A percentile compares a stretch with the other conserved stretches of the same genome.
These are phyloP conservation scores for Daboia siamensis DNA, from an alignment of 2,113 vertebrate genomes.

Conservation along the genomic window DNA sequence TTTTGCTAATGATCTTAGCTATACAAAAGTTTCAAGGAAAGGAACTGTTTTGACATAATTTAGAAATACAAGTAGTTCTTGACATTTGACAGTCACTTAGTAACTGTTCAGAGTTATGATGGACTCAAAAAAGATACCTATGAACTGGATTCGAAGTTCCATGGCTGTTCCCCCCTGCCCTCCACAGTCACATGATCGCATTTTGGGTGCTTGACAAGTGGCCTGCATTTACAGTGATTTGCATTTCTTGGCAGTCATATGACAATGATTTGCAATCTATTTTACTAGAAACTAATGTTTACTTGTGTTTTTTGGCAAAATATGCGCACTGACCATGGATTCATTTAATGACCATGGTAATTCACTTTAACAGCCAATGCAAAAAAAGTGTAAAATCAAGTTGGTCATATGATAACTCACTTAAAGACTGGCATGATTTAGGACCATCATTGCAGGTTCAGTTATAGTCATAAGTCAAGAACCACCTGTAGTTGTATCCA, in stretches of 20 bases:
- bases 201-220: not conserved
- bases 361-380: not conserved
- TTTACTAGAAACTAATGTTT: not conserved
- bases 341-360: not conserved
- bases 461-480: not conserved
- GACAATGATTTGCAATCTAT: not conserved
- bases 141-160: not conserved
- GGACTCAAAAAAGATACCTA: not conserved
- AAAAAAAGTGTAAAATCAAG: not conserved
- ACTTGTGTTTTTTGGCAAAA: not conserved
- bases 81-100: not conserved
- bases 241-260: not conserved
- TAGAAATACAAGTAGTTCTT: not conserved
- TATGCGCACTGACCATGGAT: not conserved
- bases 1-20: not conserved
- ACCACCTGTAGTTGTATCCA: not conserved
- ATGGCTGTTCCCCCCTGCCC: not conserved
- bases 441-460: not conserved
- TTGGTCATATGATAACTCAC: not conserved
- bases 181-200: not conserved
- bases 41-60: not conserved
- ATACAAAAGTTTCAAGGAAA: not conserved
- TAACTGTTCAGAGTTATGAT: not conserved
- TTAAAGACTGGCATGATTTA: not conserved
- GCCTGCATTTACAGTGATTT: not conserved